Conservation (phyloP, 35 echinoderm and acorn worm genomes). For the Apostichopus japonicus region DNA sequence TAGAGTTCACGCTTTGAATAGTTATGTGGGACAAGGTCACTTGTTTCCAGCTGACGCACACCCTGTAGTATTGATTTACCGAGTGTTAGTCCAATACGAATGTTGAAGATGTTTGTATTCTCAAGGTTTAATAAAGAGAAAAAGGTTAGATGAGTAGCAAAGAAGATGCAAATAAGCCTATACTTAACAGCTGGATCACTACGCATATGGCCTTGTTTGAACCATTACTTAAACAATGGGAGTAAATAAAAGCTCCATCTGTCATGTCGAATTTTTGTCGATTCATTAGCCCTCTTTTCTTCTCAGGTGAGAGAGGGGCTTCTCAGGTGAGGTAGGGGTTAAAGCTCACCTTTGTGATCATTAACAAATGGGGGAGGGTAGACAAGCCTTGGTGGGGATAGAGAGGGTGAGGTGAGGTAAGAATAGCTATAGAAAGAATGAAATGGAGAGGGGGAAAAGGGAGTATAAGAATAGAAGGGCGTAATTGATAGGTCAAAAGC, state of each 20-base stretch:
- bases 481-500: no score
- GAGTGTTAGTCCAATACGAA: background rate
- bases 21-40: slow-evolving; percentile 26
- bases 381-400: no score
- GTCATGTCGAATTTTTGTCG: no score
- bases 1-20: slow-evolving; percentile 12
- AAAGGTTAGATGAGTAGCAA: background rate
- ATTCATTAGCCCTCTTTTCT: no score
- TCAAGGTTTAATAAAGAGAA: background rate
- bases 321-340: no score
- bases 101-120: background rate
- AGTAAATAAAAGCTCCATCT: background rate
- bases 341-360: no score
- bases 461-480: no score
- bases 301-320: no score
- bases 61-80: background rate
- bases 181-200: background rate
- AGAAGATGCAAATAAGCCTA: background rate
- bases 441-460: no score
- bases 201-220: background rate
- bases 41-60: background rate
- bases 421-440: no score
- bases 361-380: no score
- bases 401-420: no score
- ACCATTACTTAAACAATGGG: background rate